Evolutionary conservation across 30 jellyfish, hydroid and myxozoan species (phyloP).

Genomic region (Aurelia aurita complex sp. Pacific): DNA sequence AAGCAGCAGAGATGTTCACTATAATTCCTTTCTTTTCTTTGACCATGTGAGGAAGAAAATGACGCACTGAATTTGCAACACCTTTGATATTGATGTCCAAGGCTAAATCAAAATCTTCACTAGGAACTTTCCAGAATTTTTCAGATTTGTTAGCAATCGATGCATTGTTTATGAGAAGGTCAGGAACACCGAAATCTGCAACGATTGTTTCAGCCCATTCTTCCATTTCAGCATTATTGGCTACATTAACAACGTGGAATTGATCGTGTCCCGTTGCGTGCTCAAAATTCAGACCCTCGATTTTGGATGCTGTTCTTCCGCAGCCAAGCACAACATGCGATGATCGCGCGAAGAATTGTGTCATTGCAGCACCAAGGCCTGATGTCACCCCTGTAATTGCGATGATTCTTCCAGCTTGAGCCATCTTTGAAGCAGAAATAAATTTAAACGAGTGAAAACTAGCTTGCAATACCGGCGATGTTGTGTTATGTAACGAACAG

Average conservation of each 20-base stretch:
- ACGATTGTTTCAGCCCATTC: conserved; percentile 52
- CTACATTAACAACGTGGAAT: conserved; percentile 56
- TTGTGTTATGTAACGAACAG: too few relatives aligned
- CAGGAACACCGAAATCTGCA: conserved; percentile 57
- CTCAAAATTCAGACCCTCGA: conserved; percentile 34
- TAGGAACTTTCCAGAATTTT: conserved; percentile 60
- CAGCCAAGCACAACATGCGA: conserved; percentile 83
- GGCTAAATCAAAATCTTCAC: conserved; percentile 54
- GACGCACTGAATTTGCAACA: conserved; percentile 39
- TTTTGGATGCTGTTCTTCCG: conserved; percentile 54
- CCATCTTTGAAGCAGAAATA: neutral
- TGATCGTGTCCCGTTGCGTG: conserved; percentile 23
- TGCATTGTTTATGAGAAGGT: conserved; percentile 72
- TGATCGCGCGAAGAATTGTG: conserved; percentile 33
- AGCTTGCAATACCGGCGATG: too few relatives aligned
- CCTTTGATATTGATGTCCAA: conserved; percentile 77
- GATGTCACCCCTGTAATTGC: conserved; percentile 79
- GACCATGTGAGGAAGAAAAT: conserved; percentile 69
- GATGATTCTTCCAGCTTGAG: conserved; percentile 23
- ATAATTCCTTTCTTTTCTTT: conserved; percentile 66
- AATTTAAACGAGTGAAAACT: neutral
- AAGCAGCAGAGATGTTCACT: conserved; percentile 70
- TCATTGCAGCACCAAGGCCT: conserved; percentile 81
- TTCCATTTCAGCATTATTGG: conserved; percentile 27
- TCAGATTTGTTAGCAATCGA: conserved; percentile 44